These are phyloP conservation scores for Episyrphus balteatus DNA, from an alignment of 1,140 invertebrate species.

Conservation along the genomic window DNA sequence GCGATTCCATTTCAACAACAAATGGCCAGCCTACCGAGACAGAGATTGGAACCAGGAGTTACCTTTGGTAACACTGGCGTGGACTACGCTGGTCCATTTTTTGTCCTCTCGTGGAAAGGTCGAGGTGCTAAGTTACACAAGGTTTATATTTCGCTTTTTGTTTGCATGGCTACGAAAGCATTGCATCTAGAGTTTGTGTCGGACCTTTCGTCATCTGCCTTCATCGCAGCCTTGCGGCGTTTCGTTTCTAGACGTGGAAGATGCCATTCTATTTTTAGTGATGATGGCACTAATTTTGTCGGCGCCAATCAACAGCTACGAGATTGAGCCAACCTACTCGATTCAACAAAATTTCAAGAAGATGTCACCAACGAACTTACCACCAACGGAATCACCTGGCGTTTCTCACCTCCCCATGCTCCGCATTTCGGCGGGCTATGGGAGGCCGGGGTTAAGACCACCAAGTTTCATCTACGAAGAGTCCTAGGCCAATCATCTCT, in stretches of 20 bases:
- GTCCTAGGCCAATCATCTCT: no score
- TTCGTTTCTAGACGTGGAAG: conserved; percentile 18
- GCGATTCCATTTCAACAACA: not conserved
- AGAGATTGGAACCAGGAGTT: conserved; percentile 10
- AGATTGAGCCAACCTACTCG: not conserved
- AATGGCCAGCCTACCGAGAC: not conserved
- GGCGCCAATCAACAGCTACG: not conserved
- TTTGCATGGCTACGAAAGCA: conserved; percentile 13
- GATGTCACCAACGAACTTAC: not conserved
- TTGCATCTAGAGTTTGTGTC: conserved; percentile 17
- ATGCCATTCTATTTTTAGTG: conserved; percentile 3
- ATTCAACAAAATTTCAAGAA: not conserved
- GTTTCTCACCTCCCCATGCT: conserved; percentile 12
- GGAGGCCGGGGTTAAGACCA: no score
- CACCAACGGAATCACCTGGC: conserved; percentile 2
- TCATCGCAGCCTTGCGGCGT: conserved; percentile 21
- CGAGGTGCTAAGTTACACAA: conserved; percentile 12
- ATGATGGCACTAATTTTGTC: not conserved
- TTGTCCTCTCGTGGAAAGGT: conserved; percentile 10
- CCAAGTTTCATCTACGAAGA: no score
- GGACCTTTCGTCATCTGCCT: conserved; percentile 14
- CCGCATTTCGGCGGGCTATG: conserved; percentile 10
- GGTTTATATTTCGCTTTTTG: conserved; percentile 14
- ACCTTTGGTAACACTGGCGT: conserved; percentile 18
- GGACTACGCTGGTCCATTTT: conserved; percentile 20